Base-by-base conservation (phyloP, 2,797 vertebrate genomes). In the Cirrhinus molitorella region DNA sequence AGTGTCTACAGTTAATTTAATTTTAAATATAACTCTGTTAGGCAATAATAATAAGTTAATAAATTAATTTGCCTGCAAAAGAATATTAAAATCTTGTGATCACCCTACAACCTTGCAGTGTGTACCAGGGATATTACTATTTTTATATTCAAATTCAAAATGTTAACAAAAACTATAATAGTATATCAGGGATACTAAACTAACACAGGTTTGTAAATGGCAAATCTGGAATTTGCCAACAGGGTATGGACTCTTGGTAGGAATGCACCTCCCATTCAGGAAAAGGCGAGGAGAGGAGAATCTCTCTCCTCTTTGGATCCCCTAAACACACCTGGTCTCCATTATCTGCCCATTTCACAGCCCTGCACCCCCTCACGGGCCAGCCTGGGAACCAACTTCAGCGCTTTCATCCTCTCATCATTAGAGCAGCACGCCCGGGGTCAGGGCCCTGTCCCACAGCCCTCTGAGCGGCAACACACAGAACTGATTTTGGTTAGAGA, bases 291-390 rank as follows among this genome's bases (percentile, higher is more conserved):
- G 81, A 85, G 87, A 73, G 83, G 90, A 87, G 91, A 88, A 91
- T 87, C 87, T 75, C 89, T 90, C 90, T 93, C 89, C 89, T 86
- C 90, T 89, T 93, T 90, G 88, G 87, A 90, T 94, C 94, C 95
- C 91, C 90, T 88, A 88, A 79, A 92, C 91, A 90, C 95, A 96
- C 95, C 96, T 97, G 96, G 95, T 94, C 95, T 94, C 94, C 91
- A 96, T 96, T 96, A 96, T 94, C 93, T 94, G 93, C 95, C 93
- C 93, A 94, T 96, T 96, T 95, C 94, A 94, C 92, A 92, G 94
- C 88, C 93, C 92, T 90, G 88, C 92, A 93, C 93, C 95, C 93
- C 95, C 93, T 94, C 94, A 94, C 87, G 91, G 93, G 93, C 92
- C 93, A 93, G 93, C 94, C 93, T 96, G 95, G 95, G 95, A 96